Evolutionary conservation across 2,113 vertebrate genomes (phyloP), one percentile per base, ranked within the genome.

Genomic region (Mormyrus iriodes): DNA sequence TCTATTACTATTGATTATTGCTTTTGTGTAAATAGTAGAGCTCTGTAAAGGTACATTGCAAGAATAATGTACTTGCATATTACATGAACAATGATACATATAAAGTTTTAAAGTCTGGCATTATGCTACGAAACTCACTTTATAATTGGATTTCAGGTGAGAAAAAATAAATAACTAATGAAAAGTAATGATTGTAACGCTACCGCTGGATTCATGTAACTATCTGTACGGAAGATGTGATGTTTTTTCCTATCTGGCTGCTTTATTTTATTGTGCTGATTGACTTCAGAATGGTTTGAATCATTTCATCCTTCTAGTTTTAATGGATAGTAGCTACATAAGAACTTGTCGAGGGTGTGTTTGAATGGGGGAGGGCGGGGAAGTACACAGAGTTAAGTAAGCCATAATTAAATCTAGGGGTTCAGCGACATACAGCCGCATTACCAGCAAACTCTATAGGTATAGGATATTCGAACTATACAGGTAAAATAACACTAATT

Each of bases 351-450:
- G 46, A 73, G 87, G 65, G 17, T 24, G 61, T 73, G 24, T 49
- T 21, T 88, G 35, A n/a, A 69, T 52, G 5, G 84, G 8, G 88
- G 52, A 51, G 17, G 53, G 53, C 31, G 17, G 39, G 88, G 39
- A 73, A 87, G 65, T 35, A 13, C 46, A 91, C 90, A 88, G 51
- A 91, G 90, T 90, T 44, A 13, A 39, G 87, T 91, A 89, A 92
- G 90, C 89, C 85, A 79, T 52, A 89, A 69, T 83, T 27, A 91
- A 89, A 88, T 42, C 85, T 85, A 90, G 85, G n/a, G 12, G 35
- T 88, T 93, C 92, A 92, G 92, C 91, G 93, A 85, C 90, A 90
- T 89, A 65, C 89, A 90, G 86, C 91, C 90, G 90, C 92, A 90
- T 90, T 93, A 93, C 88, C 90, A 91, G 89, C 15, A 42, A 44